Base-by-base conservation (phyloP, 2,113 vertebrate genomes). In the Scomber japonicus region DNA sequence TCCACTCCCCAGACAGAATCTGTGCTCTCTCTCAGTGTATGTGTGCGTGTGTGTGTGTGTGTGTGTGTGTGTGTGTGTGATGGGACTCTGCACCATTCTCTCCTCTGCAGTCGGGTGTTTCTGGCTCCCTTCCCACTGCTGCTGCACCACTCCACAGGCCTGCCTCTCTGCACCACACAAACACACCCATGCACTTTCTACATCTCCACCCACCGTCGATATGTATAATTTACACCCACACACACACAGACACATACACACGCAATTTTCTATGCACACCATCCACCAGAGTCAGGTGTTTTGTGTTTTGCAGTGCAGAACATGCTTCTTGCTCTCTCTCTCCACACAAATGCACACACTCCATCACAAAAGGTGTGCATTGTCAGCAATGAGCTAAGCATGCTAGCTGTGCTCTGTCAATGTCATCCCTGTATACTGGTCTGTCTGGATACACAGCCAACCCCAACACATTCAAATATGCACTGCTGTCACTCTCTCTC, bases 81-180 rank as follows among this genome's bases (percentile, higher is more conserved):
- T 67, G 81, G 71, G 86, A 91, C 88, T 92, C 91, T 94, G 93
- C 93, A 92, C 88, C 90, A 93, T 89, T 94, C 85, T 89, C 80
- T 88, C 83, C 88, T 90, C 91, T 88, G 92, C 91, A 93, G 91
- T 92, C 80, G 78, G 86, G 85, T 92, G 89, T 90, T 93, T 91
- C 89, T 92, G 90, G 92, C 90, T 90, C 82, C 61, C 84, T 91
- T 92, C 92, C 90, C 83, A 89, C 85, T 91, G 78, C 90, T 89
- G 89, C 91, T 92, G 92, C 92, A 88, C 80, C 91, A 93, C 89
- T 90, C 76, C 69, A 89, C 67, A 72, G 85, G 70, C 86, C 71
- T 88, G 83, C 82, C 86, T 87, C 82, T 79, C 86, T 87, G 83
- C 91, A 90, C 84, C 83, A 84, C 77, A 75, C 35, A 62, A 71